Evolutionary conservation across 1,140 invertebrate species (phyloP).

Genomic region (Cydia fagiglandana): DNA sequence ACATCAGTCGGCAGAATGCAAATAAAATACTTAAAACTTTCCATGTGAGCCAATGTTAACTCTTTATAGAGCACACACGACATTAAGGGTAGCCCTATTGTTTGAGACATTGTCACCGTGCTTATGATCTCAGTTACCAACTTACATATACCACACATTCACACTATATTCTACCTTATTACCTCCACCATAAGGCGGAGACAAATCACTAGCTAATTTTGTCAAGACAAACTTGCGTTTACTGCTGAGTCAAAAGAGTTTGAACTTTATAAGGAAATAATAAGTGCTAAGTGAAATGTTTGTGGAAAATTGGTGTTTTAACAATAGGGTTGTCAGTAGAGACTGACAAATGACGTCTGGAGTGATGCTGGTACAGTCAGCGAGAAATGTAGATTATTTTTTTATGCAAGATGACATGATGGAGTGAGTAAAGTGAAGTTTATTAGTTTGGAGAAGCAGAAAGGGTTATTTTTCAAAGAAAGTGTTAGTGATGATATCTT

Average conservation of each 20-base stretch:
- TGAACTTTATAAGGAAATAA: background rate
- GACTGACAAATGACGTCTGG: constrained; percentile 10
- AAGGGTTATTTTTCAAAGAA: background rate
- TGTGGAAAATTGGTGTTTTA: background rate
- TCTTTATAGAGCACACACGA: constrained; percentile 12
- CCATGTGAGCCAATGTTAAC: background rate
- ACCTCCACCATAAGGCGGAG: background rate
- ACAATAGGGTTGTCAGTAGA: constrained; percentile 16
- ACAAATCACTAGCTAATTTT: background rate
- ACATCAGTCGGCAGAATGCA: no score
- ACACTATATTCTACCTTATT: background rate
- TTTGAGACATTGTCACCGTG: constrained; percentile 6
- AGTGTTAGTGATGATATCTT: background rate
- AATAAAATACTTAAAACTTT: background rate
- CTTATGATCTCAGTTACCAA: constrained; percentile 9
- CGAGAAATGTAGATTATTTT: background rate
- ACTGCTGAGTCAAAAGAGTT: background rate
- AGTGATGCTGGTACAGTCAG: background rate
- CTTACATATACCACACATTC: background rate
- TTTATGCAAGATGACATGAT: background rate
- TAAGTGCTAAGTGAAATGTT: background rate
- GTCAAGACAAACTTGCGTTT: background rate
- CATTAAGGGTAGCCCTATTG: constrained; percentile 15
- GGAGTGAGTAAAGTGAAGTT: background rate
- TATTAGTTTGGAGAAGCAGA: background rate